phyloP scores from a whole-genome alignment of 2,113 vertebrate species.

The Struthidea cinerea region DNA sequence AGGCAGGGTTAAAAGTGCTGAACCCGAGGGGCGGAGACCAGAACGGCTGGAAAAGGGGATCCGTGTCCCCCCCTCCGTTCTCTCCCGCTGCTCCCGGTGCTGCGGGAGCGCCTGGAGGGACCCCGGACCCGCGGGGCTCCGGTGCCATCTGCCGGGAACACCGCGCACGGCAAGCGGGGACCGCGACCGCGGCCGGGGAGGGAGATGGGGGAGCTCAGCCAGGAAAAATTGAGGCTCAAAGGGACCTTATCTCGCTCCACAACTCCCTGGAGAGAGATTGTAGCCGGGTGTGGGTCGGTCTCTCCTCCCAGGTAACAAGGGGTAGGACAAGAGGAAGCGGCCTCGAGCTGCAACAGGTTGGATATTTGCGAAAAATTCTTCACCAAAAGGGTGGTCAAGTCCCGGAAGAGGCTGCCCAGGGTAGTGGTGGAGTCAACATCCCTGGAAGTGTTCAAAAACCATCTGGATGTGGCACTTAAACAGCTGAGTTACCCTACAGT shows the following conservation, averaged over 20 bases:
- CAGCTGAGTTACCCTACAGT: background rate
- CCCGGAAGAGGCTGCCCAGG: background rate
- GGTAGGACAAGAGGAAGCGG: background rate
- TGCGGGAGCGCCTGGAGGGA: background rate
- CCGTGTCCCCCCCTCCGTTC: too few relatives aligned
- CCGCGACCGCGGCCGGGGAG: background rate
- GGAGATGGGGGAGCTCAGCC: background rate
- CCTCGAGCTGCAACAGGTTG: background rate
- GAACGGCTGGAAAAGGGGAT: background rate
- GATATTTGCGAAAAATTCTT: background rate
- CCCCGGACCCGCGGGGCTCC: background rate
- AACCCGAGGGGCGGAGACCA: background rate
- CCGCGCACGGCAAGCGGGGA: background rate
- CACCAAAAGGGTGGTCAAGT: background rate
- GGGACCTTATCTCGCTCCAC: rapidly evolving
- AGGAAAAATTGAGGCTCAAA: background rate
- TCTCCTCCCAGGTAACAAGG: background rate
- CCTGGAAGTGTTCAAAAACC: background rate
- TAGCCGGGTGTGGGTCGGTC: background rate
- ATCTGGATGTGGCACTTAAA: background rate
- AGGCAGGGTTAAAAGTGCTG: background rate
- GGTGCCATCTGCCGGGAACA: background rate
- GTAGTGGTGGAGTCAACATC: too few relatives aligned
- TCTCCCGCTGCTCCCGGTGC: background rate
- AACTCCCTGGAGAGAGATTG: background rate